Conservation (phyloP, 1,140 invertebrate genomes). For the Ruditapes philippinarum region DNA sequence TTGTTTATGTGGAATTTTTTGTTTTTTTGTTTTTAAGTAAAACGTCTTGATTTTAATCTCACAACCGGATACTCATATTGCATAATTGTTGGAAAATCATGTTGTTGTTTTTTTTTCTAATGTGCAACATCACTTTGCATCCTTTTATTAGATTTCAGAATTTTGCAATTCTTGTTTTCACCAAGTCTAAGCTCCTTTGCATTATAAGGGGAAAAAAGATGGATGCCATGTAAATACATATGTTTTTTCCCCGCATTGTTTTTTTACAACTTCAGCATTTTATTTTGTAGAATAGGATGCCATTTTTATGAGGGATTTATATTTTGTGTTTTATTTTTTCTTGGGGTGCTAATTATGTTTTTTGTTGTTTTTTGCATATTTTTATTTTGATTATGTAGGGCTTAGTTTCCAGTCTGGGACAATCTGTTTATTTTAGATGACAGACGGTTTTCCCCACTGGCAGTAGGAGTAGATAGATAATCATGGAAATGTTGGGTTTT, state of each 20-base stretch:
- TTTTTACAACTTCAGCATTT: background rate
- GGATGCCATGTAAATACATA: too few relatives aligned
- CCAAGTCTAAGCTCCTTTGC: too few relatives aligned
- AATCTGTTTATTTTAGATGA: background rate
- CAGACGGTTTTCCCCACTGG: background rate
- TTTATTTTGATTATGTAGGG: slow-evolving; percentile 30
- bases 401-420: background rate
- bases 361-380: background rate
- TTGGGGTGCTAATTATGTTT: slow-evolving; percentile 31
- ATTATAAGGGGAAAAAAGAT: too few relatives aligned
- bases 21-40: too few relatives aligned
- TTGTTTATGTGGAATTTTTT: too few relatives aligned
- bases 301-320: slow-evolving; percentile 36
- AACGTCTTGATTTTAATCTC: too few relatives aligned
- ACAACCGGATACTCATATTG: too few relatives aligned
- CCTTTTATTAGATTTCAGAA: too few relatives aligned
- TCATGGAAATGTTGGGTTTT: background rate
- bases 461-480: background rate
- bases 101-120: too few relatives aligned
- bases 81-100: too few relatives aligned
- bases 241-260: background rate
- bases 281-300: background rate
- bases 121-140: too few relatives aligned
- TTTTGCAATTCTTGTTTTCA: too few relatives aligned
- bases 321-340: background rate